Evolutionary conservation across 2,888 invertebrate genomes (phyloP), one percentile per base, ranked within the genome.

Genomic region (Parnassius mnemosyne): DNA sequence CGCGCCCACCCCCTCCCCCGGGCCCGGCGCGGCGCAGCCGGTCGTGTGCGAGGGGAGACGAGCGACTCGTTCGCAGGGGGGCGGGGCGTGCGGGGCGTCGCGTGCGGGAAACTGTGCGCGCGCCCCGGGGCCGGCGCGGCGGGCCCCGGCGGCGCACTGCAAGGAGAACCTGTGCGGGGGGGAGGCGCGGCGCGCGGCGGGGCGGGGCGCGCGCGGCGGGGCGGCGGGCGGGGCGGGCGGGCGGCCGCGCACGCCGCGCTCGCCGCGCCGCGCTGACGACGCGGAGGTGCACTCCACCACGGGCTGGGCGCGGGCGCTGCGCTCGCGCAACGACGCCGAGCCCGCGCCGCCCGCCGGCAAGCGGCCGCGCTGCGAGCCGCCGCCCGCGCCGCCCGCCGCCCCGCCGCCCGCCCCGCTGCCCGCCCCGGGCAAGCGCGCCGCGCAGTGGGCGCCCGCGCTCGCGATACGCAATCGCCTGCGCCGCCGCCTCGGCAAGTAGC

Each of bases 91-190:
- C 13, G 47, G 9, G 66, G 72, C 75, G 56, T 72, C 76, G 47
- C 13, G 13, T 9, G 47, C 47, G 85, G 85, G 87, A 87, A 86
- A 85, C 84, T 80, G 80, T 67, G 73, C 75, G 82, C 87, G 86
- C 86, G 85, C 84, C 85, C 84, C 85, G 82, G 85, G 82, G 70
- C 78, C 83, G 76, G 80, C 75, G 82, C 84, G 83, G 77, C 81
- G 84, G 79, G 76, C 77, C 78, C 83, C 79, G 83, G 84, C 78
- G 83, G 83, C 84, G 81, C 74, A 73, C 63, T 80, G 77, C 75
- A 84, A 89, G 84, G 90, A 90, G 87, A 89, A 90, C 80, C 83
- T 78, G 77, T 83, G 81, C 78, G 81, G 73, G 78, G 81, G 75
- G 72, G 75, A 77, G 75, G 78, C 79, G 70, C 5, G 34, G 7